Evolutionary conservation across 2,797 vertebrate genomes (phyloP).

Genomic region (Hemibagrus guttatus): DNA sequence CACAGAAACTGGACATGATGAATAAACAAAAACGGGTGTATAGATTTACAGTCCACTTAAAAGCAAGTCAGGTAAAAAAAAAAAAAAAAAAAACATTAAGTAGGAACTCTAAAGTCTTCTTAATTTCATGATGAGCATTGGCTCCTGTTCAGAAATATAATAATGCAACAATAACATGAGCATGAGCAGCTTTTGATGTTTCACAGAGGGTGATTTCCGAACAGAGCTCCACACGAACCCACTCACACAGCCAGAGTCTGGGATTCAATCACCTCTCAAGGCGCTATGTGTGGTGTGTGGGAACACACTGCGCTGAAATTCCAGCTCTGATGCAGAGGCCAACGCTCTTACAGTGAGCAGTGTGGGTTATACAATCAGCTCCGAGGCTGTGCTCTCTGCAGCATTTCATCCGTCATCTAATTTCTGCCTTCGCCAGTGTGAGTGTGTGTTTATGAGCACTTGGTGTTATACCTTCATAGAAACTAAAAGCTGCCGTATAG

Average conservation of each 20-base stretch:
- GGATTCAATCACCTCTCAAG: slow-evolving; percentile 42
- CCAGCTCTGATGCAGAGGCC: slow-evolving; percentile 50
- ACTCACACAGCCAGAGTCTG: slow-evolving; percentile 36
- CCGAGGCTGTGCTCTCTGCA: slow-evolving; percentile 58
- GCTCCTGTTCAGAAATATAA: neutral
- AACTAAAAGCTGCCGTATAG: neutral
- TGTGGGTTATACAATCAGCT: slow-evolving; percentile 62
- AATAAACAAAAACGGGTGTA: too few species aligned
- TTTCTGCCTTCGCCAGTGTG: slow-evolving; percentile 29
- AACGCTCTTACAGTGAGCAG: slow-evolving; percentile 45
- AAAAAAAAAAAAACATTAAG: too few species aligned
- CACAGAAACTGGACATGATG: neutral
- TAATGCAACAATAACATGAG: neutral
- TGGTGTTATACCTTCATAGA: neutral
- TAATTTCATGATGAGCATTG: too few species aligned
- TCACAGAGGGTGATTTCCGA: slow-evolving; percentile 23
- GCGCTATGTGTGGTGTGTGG: slow-evolving; percentile 56
- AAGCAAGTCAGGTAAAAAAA: neutral
- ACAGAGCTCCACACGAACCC: slow-evolving; percentile 17
- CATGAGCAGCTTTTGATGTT: neutral
- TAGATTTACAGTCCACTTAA: neutral
- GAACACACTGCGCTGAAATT: slow-evolving; percentile 56
- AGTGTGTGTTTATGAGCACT: neutral
- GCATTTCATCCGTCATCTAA: slow-evolving; percentile 47
- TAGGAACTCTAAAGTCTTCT: too few species aligned